Conservation (phyloP, 1,140 invertebrate species). For the Drosophila bocqueti region DNA sequence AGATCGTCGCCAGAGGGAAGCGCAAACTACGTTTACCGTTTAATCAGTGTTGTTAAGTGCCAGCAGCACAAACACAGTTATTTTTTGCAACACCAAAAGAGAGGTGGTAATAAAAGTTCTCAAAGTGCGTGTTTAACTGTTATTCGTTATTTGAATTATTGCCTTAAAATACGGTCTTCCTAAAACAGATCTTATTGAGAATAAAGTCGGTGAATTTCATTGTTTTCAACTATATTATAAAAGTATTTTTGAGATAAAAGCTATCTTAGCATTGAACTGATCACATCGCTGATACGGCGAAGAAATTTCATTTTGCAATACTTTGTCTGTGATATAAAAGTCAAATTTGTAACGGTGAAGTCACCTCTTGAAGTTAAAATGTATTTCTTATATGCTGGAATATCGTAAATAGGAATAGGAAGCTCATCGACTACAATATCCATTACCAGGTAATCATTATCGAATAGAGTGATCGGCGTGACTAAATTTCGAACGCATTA, state of each 20-base stretch:
- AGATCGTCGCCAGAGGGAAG: too few species aligned
- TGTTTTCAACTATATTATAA: too few species aligned
- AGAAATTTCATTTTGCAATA: neutral
- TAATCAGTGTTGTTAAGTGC: neutral
- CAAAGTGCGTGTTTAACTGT: neutral
- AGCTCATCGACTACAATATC: neutral
- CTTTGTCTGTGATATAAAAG: neutral
- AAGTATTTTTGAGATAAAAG: neutral
- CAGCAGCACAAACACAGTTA: neutral
- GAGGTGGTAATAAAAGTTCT: neutral
- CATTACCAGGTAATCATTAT: neutral
- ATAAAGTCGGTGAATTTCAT: neutral
- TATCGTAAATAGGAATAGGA: neutral
- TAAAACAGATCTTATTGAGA: neutral
- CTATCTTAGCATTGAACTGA: neutral
- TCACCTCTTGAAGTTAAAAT: neutral
- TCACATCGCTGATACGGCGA: neutral
- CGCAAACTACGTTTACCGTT: slow-evolving; percentile 20
- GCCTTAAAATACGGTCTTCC: neutral
- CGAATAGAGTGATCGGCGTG: too few species aligned
- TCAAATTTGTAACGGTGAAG: neutral
- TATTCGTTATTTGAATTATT: neutral
- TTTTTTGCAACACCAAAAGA: slow-evolving; percentile 17
- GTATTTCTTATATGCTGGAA: neutral
- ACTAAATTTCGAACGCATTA: slow-evolving; percentile 11